These are phyloP conservation scores for Podarcis raffonei DNA, from an alignment of 2,113 vertebrate genomes.

Conservation along the genomic window DNA sequence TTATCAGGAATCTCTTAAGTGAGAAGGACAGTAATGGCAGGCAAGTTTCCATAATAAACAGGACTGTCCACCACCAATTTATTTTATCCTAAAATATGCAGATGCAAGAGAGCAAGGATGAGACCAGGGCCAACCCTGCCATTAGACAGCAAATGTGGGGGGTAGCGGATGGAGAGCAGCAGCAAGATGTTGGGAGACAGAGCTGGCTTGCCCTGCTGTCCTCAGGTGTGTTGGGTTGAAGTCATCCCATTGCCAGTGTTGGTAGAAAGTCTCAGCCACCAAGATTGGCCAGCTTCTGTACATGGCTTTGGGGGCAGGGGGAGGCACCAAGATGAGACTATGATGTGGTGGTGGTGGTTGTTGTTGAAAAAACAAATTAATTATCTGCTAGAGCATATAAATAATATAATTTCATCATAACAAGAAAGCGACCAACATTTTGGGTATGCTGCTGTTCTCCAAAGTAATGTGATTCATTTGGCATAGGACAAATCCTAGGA, in stretches of 20 bases:
- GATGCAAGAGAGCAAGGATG: too few relatives aligned
- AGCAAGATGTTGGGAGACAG: too few relatives aligned
- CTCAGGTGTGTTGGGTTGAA: too few relatives aligned
- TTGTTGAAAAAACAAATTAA: not conserved
- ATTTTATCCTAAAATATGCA: not conserved
- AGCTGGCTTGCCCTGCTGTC: too few relatives aligned
- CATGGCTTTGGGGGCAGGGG: too few relatives aligned
- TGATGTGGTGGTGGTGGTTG: too few relatives aligned
- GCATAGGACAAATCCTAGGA: conserved; percentile 54
- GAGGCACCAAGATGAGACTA: too few relatives aligned
- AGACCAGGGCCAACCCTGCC: not conserved
- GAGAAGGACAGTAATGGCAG: not conserved
- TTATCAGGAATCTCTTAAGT: not conserved
- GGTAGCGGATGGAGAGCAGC: too few relatives aligned
- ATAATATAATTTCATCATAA: conserved; percentile 22
- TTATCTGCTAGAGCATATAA: conserved; percentile 23
- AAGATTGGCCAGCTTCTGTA: too few relatives aligned
- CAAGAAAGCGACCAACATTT: conserved; percentile 40
- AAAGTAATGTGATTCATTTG: conserved; percentile 47
- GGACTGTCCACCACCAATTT: not conserved
- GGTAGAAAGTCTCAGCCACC: too few relatives aligned
- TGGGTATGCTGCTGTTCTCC: conserved; percentile 33
- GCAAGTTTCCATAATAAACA: not conserved
- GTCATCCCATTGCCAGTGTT: too few relatives aligned
- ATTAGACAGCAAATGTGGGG: too few relatives aligned